Evolutionary conservation across 2,797 vertebrate genomes (phyloP), one percentile per base, ranked within the genome.

Genomic region (Delichon dasypus): DNA sequence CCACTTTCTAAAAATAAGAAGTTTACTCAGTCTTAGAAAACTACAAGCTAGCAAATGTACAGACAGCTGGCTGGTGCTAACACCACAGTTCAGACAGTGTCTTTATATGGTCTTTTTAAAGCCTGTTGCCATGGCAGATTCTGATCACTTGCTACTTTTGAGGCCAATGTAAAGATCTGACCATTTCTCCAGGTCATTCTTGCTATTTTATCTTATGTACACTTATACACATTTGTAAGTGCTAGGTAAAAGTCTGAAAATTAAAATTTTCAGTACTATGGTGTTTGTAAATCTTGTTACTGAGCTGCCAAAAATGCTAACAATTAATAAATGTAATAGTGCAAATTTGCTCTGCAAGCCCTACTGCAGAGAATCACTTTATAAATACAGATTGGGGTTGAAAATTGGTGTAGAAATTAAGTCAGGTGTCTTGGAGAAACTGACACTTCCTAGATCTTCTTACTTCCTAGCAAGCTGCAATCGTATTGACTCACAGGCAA

Each of bases 1-100:
- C 97, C 98, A 98, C 98, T 98, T 98, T 98, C 98, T 98, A 98
- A 98, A 98, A 98, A 98, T 98, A 98, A 98, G 97, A 98, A 98
- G 98, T 98, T 98, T 98, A 98, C 98, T 98, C 97, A 97, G 94
- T 98, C 97, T 98, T 98, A 98, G 97, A 98, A 98, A 98, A 98
- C 98, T 98, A 98, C 97, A 98, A 98, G 98, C 98, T 98, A 98
- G 97, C 97, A 97, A 98, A 98, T 98, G 98, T 98, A 98, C 98
- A 98, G 98, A 98, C 96, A 98, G 98, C 98, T 98, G 98, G 98
- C 98, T 98, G 98, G 97, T 98, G 98, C 97, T 97, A 98, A 96
- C 96, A 98, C 98, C 98, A 98, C 98, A 98, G 98, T 98, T 98
- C 97, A 98, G 97, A 98, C 98, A 98, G 98, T 98, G 98, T 98